Evolutionary conservation across 2,797 vertebrate genomes (phyloP).

Genomic region (Chelonia mydas): DNA sequence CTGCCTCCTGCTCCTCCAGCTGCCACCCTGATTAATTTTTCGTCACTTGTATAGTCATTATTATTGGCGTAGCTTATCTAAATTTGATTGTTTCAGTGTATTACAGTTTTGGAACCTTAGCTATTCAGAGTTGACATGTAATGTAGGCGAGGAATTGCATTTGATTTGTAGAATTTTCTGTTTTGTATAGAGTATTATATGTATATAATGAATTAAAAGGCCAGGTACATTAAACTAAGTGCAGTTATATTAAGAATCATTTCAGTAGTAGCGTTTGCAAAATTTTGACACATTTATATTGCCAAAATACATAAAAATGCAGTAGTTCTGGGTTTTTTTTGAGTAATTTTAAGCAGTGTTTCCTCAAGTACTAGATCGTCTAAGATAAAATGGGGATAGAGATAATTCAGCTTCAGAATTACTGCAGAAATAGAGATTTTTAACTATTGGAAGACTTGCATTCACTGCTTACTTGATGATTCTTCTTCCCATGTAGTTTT

Average conservation of each 20-base stretch:
- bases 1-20: too few species aligned
- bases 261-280: not conserved
- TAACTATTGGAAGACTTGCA: conserved; percentile 13
- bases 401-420: conserved; percentile 47
- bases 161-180: not conserved
- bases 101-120: too few species aligned
- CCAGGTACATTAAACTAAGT: not conserved
- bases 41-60: too few species aligned
- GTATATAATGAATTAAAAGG: not conserved
- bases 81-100: too few species aligned
- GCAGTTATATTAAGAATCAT: not conserved
- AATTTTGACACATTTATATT: not conserved
- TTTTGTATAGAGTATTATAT: not conserved
- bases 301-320: not conserved
- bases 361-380: conserved; percentile 23
- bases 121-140: too few species aligned
- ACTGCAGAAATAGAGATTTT: conserved; percentile 39
- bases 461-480: conserved; percentile 12
- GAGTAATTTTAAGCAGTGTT: conserved; percentile 45
- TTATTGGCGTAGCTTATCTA: too few species aligned
- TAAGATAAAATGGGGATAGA: conserved; percentile 30
- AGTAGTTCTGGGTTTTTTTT: conserved; percentile 33
- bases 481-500: conserved; percentile 7
- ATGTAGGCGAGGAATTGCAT: not conserved
- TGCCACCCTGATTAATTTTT: too few species aligned